These are phyloP conservation scores for Polypterus bichir DNA, from an alignment of 2,113 vertebrate species.

Conservation along the genomic window DNA sequence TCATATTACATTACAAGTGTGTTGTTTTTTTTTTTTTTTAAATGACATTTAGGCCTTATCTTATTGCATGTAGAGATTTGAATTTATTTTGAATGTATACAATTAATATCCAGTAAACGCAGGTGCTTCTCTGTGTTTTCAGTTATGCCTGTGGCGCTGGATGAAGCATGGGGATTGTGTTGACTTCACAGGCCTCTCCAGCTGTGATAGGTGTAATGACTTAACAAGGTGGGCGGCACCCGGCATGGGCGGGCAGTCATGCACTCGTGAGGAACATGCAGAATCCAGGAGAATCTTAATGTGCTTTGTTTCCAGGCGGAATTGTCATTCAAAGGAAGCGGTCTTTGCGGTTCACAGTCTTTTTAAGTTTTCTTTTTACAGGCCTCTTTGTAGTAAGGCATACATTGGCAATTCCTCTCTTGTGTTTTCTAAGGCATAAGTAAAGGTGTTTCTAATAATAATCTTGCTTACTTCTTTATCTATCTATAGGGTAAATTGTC, in stretches of 20 bases:
- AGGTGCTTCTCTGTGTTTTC: conserved; percentile 9
- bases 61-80: too few species aligned
- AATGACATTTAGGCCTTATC: too few species aligned
- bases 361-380: too few species aligned
- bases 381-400: too few species aligned
- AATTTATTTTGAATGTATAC: too few species aligned
- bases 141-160: conserved; percentile 24
- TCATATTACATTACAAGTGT: too few species aligned
- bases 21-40: too few species aligned
- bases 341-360: not conserved
- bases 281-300: conserved; percentile 4
- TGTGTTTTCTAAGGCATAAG: too few species aligned
- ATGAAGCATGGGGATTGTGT: conserved; percentile 17
- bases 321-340: conserved; percentile 5
- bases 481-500: too few species aligned
- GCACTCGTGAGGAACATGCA: not conserved
- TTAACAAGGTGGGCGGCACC: conserved; percentile 12
- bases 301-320: conserved; percentile 3
- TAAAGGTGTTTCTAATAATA: too few species aligned
- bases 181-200: conserved; percentile 22
- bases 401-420: too few species aligned
- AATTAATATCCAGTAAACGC: not conserved
- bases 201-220: conserved; percentile 12
- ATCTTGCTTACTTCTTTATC: too few species aligned
- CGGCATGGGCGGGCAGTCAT: conserved; percentile 4